Base-by-base conservation (phyloP, 2,888 invertebrate species). In the Andrena hattorfiana region DNA sequence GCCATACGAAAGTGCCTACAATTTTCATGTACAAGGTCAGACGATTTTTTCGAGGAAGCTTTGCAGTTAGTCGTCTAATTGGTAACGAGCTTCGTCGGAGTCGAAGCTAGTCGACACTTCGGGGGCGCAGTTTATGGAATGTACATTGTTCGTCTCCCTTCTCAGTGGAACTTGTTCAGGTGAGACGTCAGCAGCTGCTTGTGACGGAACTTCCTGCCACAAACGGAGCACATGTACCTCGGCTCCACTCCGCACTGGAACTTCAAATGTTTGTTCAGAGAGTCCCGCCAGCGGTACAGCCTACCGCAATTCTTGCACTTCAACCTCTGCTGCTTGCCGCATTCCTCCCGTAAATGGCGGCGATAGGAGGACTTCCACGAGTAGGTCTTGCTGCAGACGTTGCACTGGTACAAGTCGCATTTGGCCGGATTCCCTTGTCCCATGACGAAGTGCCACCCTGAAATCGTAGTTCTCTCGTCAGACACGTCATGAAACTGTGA, bases 321-420 rank as follows among this genome's bases (percentile, higher is more conserved):
- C 20, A 28, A 49, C 30, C 23, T 64, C 20, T 56, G 90, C 30
- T 88, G 90, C 67, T 92, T 92, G 56, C 92, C 93, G 80, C 93
- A 94, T 70, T 92, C 92, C 48, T 90, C 86, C 0, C 91, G 88
- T 48, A 91, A 85, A 79, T 93, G 92, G 49, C 91, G 90, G 64
- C 88, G 85, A 42, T 92, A 86, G 16, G 92, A 92, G 26, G 90
- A 90, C 51, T 91, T 90, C 86, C 92, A 89, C 13, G 85, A 86
- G 89, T 94, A 94, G 32, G 85, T 85, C 59, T 92, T 90, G 23
- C 91, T 91, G 73, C 93, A 92, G 4, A 59, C 20, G 64, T 23
- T 62, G 68, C 77, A 84, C 16, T 23, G 63, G 56, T 74, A 76
- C 16, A 59, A 2, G 10, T n/a, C 32, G 49, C 48, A 26, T 42